These are phyloP conservation scores for Phragmatobia fuliginosa DNA, from an alignment of 2,888 invertebrate species.

Conservation along the genomic window DNA sequence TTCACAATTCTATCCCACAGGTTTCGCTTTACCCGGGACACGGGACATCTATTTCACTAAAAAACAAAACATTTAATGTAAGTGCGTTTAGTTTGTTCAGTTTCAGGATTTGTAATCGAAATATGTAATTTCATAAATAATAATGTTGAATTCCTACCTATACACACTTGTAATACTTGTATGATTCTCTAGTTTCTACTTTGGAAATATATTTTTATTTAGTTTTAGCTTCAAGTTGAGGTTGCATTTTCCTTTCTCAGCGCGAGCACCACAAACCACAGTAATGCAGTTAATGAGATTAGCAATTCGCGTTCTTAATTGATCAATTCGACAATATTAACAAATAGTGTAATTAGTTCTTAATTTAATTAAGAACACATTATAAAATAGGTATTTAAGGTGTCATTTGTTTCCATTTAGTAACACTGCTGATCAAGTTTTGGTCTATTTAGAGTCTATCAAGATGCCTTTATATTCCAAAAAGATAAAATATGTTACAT, in stretches of 20 bases:
- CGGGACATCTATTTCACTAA: neutral
- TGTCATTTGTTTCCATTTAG: neutral
- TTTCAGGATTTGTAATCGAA: too few relatives aligned
- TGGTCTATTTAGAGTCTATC: too few relatives aligned
- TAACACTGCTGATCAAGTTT: neutral
- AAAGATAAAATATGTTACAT: too few relatives aligned
- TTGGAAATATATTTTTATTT: neutral
- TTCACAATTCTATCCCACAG: neutral
- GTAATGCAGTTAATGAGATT: neutral
- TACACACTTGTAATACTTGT: neutral
- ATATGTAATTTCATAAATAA: too few relatives aligned
- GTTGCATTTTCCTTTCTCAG: neutral
- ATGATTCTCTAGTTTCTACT: neutral
- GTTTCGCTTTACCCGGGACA: neutral
- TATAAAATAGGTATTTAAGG: neutral
- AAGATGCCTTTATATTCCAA: too few relatives aligned
- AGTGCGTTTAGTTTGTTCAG: neutral
- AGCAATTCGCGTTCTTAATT: slow-evolving; percentile 1
- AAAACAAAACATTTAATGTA: neutral
- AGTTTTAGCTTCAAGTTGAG: neutral
- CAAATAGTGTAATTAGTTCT: slow-evolving; percentile 1
- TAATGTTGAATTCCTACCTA: too few relatives aligned
- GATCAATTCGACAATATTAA: slow-evolving; percentile 4
- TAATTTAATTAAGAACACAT: neutral
- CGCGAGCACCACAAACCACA: neutral